These are phyloP conservation scores for Lasioglossum oenotherae DNA, from an alignment of 2,888 invertebrate genomes.

Conservation along the genomic window DNA sequence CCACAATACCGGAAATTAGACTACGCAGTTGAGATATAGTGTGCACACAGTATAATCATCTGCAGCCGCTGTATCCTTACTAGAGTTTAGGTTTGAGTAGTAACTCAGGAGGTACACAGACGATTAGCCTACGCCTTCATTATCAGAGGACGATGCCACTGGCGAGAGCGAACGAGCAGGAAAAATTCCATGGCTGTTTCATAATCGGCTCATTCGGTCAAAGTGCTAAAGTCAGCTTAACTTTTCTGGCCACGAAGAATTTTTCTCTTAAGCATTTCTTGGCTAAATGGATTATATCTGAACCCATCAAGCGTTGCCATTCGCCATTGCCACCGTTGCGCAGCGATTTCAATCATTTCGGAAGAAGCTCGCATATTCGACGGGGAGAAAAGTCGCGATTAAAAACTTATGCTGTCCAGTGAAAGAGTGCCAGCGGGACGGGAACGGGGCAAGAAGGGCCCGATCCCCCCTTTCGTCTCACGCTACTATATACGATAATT, in stretches of 20 bases:
- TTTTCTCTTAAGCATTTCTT: background rate
- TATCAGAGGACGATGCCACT: background rate
- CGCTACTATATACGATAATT: too few species aligned
- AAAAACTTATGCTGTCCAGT: background rate
- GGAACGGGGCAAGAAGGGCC: too few species aligned
- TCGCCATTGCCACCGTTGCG: background rate
- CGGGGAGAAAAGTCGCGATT: background rate
- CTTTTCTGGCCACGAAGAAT: background rate
- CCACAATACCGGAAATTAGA: constrained; percentile 2
- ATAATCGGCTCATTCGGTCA: background rate
- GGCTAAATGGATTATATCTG: background rate
- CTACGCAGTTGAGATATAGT: background rate
- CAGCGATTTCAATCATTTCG: background rate
- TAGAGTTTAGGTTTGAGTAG: background rate
- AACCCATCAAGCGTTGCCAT: background rate
- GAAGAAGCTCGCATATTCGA: background rate
- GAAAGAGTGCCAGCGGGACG: too few species aligned
- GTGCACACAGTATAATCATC: background rate
- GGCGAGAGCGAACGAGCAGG: background rate
- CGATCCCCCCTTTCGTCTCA: too few species aligned
- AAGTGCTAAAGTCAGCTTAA: constrained; percentile 1
- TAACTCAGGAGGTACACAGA: constrained; percentile 1
- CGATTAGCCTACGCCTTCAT: background rate
- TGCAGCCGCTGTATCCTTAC: background rate
- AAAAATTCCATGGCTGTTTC: background rate